A percentile compares a stretch with the other conserved stretches of the same genome.
These are phyloP conservation scores for Biston stratarius DNA, from an alignment of 2,888 invertebrate species.

Conservation along the genomic window DNA sequence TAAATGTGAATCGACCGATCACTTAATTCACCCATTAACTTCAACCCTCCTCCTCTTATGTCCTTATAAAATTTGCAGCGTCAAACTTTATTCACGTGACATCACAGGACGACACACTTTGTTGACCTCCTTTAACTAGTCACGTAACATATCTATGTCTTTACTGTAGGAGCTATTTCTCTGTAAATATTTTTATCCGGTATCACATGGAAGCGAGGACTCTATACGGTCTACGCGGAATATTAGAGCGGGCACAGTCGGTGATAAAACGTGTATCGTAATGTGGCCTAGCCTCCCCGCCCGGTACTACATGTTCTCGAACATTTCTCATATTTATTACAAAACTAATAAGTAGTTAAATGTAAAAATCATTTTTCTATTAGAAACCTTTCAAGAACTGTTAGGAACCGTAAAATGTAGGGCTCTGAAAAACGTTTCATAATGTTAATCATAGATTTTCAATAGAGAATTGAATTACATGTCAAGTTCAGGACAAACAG, in stretches of 20 bases:
- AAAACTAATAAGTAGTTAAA: no score
- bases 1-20: no score
- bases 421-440: background rate
- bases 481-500: background rate
- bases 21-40: no score
- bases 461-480: background rate
- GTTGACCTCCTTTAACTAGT: no score
- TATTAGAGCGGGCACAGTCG: constrained; percentile 41
- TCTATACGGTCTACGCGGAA: constrained; percentile 34
- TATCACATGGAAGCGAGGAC: constrained; percentile 22
- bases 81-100: no score
- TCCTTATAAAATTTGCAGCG: no score
- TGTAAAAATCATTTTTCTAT: no score
- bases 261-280: constrained; percentile 67
- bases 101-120: no score
- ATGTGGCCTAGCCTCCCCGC: constrained; percentile 47
- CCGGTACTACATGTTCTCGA: constrained; percentile 54
- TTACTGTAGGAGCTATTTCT: background rate
- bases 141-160: background rate
- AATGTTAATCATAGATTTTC: background rate
- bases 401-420: no score
- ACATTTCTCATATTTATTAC: background rate
- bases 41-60: no score
- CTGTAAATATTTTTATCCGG: background rate
- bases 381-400: no score